Evolutionary conservation across 2,888 invertebrate genomes (phyloP).

Genomic region (Acanthosepion esculentum): DNA sequence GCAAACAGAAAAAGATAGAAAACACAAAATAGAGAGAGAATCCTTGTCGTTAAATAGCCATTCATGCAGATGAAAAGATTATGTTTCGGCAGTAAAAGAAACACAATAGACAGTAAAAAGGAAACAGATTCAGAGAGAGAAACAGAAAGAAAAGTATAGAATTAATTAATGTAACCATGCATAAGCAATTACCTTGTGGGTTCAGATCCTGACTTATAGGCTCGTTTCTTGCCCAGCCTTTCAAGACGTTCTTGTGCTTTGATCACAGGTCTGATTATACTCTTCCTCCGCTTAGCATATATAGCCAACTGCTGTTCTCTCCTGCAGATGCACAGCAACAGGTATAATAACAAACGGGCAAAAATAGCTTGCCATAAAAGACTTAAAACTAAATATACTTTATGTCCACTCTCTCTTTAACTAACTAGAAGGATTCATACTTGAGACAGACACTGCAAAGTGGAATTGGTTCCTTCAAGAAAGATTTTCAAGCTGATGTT

Average conservation of each 20-base stretch:
- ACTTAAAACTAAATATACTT: background rate
- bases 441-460: background rate
- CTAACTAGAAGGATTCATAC: background rate
- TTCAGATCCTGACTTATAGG: conserved; percentile 71
- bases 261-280: conserved; percentile 78
- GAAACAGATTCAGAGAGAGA: background rate
- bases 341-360: background rate
- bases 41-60: background rate
- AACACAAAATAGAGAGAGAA: background rate
- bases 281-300: conserved; percentile 76
- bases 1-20: background rate
- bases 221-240: conserved; percentile 70
- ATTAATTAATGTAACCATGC: conserved; percentile 35
- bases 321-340: conserved; percentile 71
- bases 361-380: background rate
- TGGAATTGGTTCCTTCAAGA: background rate
- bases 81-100: background rate
- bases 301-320: conserved; percentile 78
- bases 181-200: conserved; percentile 67
- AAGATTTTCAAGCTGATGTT: too few relatives aligned
- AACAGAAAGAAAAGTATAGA: background rate
- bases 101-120: background rate
- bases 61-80: background rate
- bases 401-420: background rate
- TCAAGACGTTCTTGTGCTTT: conserved; percentile 78